A percentile compares a stretch with the other conserved stretches of the same genome.
phyloP scores from a whole-genome alignment of 2,888 invertebrate species.

The Drosophila greeni region DNA sequence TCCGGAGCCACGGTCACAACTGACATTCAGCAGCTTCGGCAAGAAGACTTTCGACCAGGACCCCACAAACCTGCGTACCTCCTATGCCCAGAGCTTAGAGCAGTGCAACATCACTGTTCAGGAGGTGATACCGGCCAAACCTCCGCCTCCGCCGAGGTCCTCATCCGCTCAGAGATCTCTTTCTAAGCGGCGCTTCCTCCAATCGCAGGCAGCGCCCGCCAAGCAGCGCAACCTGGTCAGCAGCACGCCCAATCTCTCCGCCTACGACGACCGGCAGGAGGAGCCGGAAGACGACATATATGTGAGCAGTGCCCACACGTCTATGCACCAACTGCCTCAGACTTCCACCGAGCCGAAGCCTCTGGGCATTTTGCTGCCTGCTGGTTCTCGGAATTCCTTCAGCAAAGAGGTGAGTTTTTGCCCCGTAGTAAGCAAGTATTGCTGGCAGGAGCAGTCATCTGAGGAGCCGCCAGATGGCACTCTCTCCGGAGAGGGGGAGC shows the following conservation, averaged over 20 bases:
- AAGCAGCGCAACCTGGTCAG: conserved; percentile 77
- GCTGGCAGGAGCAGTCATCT: conserved; percentile 85
- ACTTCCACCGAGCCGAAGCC: conserved; percentile 76
- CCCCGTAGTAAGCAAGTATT: conserved; percentile 88
- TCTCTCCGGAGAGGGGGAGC: conserved; percentile 42
- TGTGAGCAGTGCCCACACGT: conserved; percentile 82
- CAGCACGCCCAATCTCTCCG: conserved; percentile 83
- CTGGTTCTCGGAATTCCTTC: conserved; percentile 76
- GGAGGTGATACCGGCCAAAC: conserved; percentile 48
- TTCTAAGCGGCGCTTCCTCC: conserved; percentile 75
- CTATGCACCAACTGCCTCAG: conserved; percentile 80
- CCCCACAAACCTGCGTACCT: conserved; percentile 77
- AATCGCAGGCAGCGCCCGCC: conserved; percentile 57
- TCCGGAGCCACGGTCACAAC: not conserved
- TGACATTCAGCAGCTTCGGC: conserved; percentile 55
- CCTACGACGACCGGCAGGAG: conserved; percentile 62
- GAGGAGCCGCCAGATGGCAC: conserved; percentile 69
- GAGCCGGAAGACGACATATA: conserved; percentile 80
- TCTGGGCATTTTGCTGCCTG: conserved; percentile 76
- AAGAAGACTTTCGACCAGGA: conserved; percentile 78
- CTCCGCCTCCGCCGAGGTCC: not conserved
- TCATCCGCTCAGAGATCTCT: conserved; percentile 41
- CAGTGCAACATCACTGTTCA: conserved; percentile 76
- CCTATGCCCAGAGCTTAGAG: conserved; percentile 78
- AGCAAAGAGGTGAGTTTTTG: conserved; percentile 87